A percentile compares a stretch with the other conserved stretches of the same genome.
These are phyloP conservation scores for Olivierus martensii DNA, from an alignment of 1,140 invertebrate species.

Conservation along the genomic window DNA sequence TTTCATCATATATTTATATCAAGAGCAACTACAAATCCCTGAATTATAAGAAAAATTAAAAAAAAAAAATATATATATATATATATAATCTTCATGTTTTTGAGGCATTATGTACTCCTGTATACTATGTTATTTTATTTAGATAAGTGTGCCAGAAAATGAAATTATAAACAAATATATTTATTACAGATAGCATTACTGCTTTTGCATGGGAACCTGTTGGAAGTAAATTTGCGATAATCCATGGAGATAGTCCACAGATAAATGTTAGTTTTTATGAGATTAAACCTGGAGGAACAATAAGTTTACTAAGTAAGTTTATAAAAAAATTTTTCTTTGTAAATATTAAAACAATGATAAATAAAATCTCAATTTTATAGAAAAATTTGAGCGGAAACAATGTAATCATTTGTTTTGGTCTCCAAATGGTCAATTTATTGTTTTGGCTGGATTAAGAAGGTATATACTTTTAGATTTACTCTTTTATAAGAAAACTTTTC, in stretches of 20 bases:
- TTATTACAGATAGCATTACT: constrained; percentile 49
- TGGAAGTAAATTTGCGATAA: constrained; percentile 89
- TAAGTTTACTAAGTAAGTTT: constrained; percentile 59
- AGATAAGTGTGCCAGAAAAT: too few species aligned
- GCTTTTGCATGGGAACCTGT: constrained; percentile 98
- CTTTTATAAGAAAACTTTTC: background rate
- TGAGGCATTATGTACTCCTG: too few species aligned
- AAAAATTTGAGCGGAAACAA: constrained; percentile 77
- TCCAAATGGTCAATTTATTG: constrained; percentile 87
- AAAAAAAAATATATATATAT: too few species aligned
- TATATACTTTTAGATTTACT: constrained; percentile 12
- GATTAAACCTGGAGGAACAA: constrained; percentile 72
- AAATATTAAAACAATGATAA: background rate
- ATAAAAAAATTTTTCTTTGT: background rate
- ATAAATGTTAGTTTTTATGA: constrained; percentile 89
- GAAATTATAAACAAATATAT: too few species aligned
- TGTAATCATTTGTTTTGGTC: constrained; percentile 96
- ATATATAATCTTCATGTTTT: too few species aligned
- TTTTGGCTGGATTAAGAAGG: constrained; percentile 64
- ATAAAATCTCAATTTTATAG: constrained; percentile 27
- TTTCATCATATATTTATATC: too few species aligned
- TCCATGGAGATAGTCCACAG: constrained; percentile 72
- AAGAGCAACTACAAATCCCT: too few species aligned
- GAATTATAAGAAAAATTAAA: too few species aligned
- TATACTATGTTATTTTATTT: too few species aligned